phyloP scores from a whole-genome alignment of 2,113 vertebrate genomes.

The Engystomops pustulosus region DNA sequence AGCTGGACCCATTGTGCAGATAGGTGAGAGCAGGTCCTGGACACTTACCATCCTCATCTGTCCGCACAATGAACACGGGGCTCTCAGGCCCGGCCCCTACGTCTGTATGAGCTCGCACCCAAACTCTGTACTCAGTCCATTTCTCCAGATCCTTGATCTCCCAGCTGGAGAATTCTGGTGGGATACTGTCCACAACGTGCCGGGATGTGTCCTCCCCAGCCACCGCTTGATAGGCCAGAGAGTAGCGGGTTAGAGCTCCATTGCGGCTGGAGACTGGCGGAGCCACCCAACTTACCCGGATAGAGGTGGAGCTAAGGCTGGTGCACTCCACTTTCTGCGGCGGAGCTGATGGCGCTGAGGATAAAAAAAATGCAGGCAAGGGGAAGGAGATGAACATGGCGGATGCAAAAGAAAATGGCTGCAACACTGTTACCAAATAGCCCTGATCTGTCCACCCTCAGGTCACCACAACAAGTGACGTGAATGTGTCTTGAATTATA shows the following conservation, averaged over 20 bases:
- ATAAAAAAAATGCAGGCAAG: slow-evolving; percentile 76
- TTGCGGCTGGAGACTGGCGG: slow-evolving; percentile 93
- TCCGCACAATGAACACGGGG: slow-evolving; percentile 86
- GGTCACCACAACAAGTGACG: neutral
- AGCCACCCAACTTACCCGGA: slow-evolving; percentile 99
- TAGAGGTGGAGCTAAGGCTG: slow-evolving; percentile 92
- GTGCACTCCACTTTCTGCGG: slow-evolving; percentile 92
- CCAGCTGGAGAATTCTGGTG: slow-evolving; percentile 86
- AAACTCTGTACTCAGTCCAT: slow-evolving; percentile 98
- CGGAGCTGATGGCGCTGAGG: slow-evolving; percentile 94
- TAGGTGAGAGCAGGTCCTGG: neutral
- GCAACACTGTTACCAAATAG: slow-evolving; percentile 42
- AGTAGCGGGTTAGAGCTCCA: slow-evolving; percentile 94
- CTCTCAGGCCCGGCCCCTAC: slow-evolving; percentile 97
- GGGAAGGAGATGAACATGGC: slow-evolving; percentile 77
- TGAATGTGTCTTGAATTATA: neutral
- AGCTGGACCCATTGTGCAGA: slow-evolving; percentile 13
- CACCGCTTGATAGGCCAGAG: slow-evolving; percentile 88
- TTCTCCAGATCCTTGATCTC: slow-evolving; percentile 95
- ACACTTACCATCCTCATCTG: slow-evolving; percentile 95
- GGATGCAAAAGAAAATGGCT: slow-evolving; percentile 42
- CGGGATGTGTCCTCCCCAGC: slow-evolving; percentile 90
- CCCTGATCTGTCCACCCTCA: neutral
- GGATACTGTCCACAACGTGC: slow-evolving; percentile 87
- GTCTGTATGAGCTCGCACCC: slow-evolving; percentile 96